Percentiles rank a stretch among this genome's conserved stretches.
Conservation (phyloP, 1,140 invertebrate species). For the Agraylea sexmaculata region DNA sequence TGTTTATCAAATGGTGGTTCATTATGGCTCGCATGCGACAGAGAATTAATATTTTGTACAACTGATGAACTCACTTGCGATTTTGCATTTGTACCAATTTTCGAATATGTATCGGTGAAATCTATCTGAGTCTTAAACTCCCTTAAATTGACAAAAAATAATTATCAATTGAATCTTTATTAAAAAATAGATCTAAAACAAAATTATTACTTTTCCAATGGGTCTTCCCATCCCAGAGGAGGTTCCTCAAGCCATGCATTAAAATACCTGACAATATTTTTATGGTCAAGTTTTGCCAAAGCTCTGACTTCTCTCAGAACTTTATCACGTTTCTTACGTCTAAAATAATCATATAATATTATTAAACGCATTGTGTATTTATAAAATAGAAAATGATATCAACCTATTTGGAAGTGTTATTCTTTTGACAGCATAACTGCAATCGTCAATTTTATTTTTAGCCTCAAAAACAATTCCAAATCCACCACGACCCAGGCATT, state of each 20-base stretch:
- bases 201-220: slow-evolving; percentile 17
- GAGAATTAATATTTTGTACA: too few species aligned
- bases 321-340: slow-evolving; percentile 45
- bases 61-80: too few species aligned
- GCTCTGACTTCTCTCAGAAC: slow-evolving; percentile 91
- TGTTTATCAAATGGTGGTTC: slow-evolving; percentile 26
- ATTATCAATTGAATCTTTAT: slow-evolving; percentile 5
- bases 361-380: slow-evolving; percentile 5
- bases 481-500: slow-evolving; percentile 83
- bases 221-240: slow-evolving; percentile 74
- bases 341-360: background rate
- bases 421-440: slow-evolving; percentile 90
- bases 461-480: slow-evolving; percentile 96
- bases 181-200: slow-evolving; percentile 2
- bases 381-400: slow-evolving; percentile 18
- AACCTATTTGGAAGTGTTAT: slow-evolving; percentile 79
- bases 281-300: slow-evolving; percentile 87
- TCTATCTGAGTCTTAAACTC: slow-evolving; percentile 12
- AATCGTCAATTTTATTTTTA: slow-evolving; percentile 89
- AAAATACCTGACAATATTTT: slow-evolving; percentile 90
- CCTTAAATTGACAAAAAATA: slow-evolving; percentile 10
- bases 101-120: slow-evolving; percentile 17
- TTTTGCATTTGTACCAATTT: too few species aligned
- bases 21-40: slow-evolving; percentile 20
- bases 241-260: slow-evolving; percentile 89